Percentiles rank a stretch among this genome's conserved stretches.
phyloP scores from a whole-genome alignment of 2,888 invertebrate species.

The Lymantria monacha region DNA sequence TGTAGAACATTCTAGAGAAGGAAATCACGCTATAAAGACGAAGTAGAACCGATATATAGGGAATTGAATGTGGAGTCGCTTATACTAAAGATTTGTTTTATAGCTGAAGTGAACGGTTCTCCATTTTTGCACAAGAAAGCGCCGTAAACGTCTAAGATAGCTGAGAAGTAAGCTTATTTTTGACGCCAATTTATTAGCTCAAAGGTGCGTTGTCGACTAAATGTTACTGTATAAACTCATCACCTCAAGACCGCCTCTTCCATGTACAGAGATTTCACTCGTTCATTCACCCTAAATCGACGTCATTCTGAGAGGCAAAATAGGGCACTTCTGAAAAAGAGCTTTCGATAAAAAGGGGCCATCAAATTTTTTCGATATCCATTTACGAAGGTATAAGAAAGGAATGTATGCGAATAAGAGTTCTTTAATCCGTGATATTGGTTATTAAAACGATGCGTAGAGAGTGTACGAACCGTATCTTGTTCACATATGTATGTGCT shows the following conservation, averaged over 20 bases:
- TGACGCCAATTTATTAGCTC: conserved; percentile 68
- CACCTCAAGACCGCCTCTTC: conserved; percentile 75
- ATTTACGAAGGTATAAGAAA: conserved; percentile 73
- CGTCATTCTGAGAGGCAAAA: conserved; percentile 75
- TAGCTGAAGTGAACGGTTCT: conserved; percentile 35
- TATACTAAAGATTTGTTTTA: conserved; percentile 34
- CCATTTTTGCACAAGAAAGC: conserved; percentile 31
- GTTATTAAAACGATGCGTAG: conserved; percentile 52
- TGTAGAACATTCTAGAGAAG: conserved; percentile 11
- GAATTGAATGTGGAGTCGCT: conserved; percentile 34
- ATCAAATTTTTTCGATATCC: conserved; percentile 78
- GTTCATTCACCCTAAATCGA: conserved; percentile 80
- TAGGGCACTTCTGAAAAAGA: conserved; percentile 71
- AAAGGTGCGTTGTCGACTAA: conserved; percentile 73
- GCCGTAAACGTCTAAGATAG: conserved; percentile 44
- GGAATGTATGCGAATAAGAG: conserved; percentile 69
- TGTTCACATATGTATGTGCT: no score
- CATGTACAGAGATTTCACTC: conserved; percentile 76
- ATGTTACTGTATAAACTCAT: conserved; percentile 76
- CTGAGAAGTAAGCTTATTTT: conserved; percentile 54
- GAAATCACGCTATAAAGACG: conserved; percentile 27
- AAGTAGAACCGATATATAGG: conserved; percentile 28
- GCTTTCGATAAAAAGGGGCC: conserved; percentile 70
- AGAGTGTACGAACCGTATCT: no score
- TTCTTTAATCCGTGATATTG: conserved; percentile 70